phyloP scores from a whole-genome alignment of 2,888 invertebrate genomes.

The Cephus runcator region DNA sequence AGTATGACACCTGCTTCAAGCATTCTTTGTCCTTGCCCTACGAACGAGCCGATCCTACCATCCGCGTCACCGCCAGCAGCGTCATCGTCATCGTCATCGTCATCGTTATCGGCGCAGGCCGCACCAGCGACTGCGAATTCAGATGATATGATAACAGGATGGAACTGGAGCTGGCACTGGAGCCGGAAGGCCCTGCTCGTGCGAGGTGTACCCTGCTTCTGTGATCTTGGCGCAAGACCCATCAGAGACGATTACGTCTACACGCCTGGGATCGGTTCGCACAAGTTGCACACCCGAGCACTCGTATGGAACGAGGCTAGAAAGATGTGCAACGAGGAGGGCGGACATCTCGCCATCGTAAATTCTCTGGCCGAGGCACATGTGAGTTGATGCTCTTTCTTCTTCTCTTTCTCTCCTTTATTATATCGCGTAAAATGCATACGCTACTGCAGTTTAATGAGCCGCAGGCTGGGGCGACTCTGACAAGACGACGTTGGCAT shows the following conservation, averaged over 20 bases:
- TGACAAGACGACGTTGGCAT: too few species aligned
- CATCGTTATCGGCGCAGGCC: too few species aligned
- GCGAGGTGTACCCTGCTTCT: neutral
- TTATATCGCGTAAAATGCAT: neutral
- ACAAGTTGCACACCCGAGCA: constrained; percentile 48
- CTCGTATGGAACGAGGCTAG: constrained; percentile 51
- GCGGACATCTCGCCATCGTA: constrained; percentile 50
- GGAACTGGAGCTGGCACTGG: too few species aligned
- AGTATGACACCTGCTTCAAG: too few species aligned
- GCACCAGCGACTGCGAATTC: too few species aligned
- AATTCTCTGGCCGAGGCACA: constrained; percentile 41
- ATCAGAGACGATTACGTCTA: constrained; percentile 50
- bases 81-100: too few species aligned
- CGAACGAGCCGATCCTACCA: too few species aligned
- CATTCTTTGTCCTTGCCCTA: too few species aligned
- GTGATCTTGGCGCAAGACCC: neutral
- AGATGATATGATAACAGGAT: too few species aligned
- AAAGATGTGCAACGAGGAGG: constrained; percentile 54
- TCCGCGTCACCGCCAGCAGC: too few species aligned
- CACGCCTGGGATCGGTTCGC: constrained; percentile 47
- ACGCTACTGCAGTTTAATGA: too few species aligned
- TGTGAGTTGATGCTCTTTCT: constrained; percentile 22
- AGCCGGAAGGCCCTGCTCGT: neutral
- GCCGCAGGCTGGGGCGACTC: too few species aligned
- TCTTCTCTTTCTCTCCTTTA: neutral